These are phyloP conservation scores for Tangara arthus DNA, from an alignment of 2,797 vertebrate species.

Conservation along the genomic window DNA sequence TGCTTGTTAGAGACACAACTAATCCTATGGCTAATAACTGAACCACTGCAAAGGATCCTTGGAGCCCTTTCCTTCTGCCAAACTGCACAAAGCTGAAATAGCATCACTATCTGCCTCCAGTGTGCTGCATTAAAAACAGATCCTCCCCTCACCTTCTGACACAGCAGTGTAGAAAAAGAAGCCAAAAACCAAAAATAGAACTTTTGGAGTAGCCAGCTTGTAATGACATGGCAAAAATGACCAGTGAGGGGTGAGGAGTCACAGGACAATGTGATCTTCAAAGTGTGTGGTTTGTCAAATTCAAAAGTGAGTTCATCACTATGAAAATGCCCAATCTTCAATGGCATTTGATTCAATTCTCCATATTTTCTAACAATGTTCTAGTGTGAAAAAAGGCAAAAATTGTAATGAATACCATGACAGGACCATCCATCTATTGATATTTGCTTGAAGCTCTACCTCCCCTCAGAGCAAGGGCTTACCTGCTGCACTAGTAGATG, in stretches of 20 bases:
- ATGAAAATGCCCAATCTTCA: not conserved
- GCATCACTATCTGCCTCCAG: not conserved
- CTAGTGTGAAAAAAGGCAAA: not conserved
- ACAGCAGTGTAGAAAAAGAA: not conserved
- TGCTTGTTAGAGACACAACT: not conserved
- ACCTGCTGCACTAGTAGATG: not conserved
- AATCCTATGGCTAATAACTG: not conserved
- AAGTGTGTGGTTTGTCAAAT: not conserved
- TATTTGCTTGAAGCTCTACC: not conserved
- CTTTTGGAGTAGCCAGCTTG: not conserved
- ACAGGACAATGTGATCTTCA: not conserved
- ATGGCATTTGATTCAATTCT: not conserved
- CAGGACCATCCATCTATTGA: not conserved
- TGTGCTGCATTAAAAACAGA: not conserved
- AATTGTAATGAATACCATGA: rapidly evolving
- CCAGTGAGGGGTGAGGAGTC: not conserved
- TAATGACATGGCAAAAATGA: not conserved
- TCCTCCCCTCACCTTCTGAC: not conserved
- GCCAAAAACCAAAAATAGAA: not conserved
- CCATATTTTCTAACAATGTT: not conserved
- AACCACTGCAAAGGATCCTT: not conserved
- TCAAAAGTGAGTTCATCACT: not conserved
- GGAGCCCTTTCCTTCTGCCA: not conserved
- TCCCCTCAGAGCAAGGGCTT: not conserved
- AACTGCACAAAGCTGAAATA: not conserved